Conservation (phyloP, 2,797 vertebrate species). For the Sebastes minor region DNA sequence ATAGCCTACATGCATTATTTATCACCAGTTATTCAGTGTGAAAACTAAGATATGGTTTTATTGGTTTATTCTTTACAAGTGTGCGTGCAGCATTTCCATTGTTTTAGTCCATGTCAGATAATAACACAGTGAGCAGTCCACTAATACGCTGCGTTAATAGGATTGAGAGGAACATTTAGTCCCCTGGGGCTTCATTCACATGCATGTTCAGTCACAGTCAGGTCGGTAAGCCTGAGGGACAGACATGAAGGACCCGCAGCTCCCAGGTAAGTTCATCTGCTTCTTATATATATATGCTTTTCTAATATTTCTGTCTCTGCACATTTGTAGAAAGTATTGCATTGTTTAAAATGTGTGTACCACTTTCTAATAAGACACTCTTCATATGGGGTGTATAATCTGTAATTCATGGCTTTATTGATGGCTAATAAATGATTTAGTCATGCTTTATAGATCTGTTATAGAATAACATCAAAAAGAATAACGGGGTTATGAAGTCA, state of each 20-base stretch:
- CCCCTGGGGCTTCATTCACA: conserved; percentile 36
- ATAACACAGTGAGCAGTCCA: conserved; percentile 40
- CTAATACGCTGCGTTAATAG: conserved; percentile 77
- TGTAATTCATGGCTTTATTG: background rate
- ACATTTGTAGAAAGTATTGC: background rate
- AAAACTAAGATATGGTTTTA: background rate
- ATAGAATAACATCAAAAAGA: background rate
- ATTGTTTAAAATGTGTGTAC: background rate
- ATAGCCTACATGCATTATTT: background rate
- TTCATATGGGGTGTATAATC: background rate
- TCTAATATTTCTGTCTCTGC: background rate
- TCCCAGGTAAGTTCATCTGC: conserved; percentile 70
- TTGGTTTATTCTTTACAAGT: conserved; percentile 21
- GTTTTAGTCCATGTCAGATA: conserved; percentile 33
- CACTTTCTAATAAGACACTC: background rate
- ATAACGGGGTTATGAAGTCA: background rate
- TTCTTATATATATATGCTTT: background rate
- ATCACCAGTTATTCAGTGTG: background rate
- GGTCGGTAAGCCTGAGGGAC: conserved; percentile 31
- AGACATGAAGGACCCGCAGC: conserved; percentile 79
- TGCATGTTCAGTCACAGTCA: conserved; percentile 50
- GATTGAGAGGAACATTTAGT: conserved; percentile 71
- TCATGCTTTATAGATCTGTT: background rate
- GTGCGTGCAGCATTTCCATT: conserved; percentile 34
- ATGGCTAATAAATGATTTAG: background rate